Evolutionary conservation across 2,113 vertebrate species (phyloP).

Genomic region (Laticauda laticaudata): DNA sequence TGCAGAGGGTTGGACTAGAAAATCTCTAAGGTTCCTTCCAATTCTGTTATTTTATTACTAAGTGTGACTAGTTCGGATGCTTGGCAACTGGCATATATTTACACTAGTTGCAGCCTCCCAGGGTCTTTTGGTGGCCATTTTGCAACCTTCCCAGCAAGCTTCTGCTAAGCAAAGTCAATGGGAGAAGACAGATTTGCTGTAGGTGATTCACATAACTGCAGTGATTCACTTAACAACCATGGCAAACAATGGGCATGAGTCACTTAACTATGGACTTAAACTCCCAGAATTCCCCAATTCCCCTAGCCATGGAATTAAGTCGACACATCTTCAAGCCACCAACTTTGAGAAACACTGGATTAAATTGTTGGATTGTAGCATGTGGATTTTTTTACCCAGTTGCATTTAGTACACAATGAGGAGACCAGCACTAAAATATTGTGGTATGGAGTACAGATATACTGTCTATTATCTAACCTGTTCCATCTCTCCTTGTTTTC

Average conservation of each 20-base stretch:
- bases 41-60: neutral
- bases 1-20: no score
- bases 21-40: no score
- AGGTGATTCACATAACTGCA: neutral
- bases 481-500: neutral
- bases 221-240: neutral
- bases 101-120: neutral
- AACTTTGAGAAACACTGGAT: neutral
- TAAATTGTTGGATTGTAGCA: neutral
- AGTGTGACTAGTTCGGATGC: neutral
- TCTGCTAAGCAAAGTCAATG: neutral
- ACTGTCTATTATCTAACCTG: no score
- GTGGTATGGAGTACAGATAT: neutral
- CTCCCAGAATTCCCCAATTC: neutral
- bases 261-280: neutral
- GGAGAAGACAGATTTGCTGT: neutral
- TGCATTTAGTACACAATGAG: neutral
- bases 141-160: neutral
- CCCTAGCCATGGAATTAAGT: neutral
- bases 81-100: neutral
- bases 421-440: neutral
- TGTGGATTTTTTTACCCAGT: neutral
- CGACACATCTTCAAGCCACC: neutral
- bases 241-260: neutral
- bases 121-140: neutral